Evolutionary conservation across 2,113 vertebrate species (phyloP).

Genomic region (Cavia aperea): DNA sequence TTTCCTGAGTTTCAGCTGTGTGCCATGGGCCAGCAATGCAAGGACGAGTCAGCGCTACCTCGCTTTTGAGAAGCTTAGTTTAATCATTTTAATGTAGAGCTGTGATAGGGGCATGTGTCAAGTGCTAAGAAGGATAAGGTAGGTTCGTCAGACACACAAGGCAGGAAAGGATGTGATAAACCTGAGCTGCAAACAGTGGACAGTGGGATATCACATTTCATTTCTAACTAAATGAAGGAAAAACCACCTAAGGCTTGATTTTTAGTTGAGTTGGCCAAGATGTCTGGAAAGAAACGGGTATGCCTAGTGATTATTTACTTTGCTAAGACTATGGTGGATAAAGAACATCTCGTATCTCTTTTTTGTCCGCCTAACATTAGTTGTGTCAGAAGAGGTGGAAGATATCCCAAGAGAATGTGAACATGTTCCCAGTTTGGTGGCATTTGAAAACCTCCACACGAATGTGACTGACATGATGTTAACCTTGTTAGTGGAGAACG

Average conservation of each 20-base stretch:
- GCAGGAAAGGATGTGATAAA: slow-evolving; percentile 12
- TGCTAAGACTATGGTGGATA: neutral
- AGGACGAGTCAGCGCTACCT: neutral
- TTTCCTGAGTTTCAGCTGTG: neutral
- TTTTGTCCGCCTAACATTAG: slow-evolving; percentile 55
- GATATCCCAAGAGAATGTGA: neutral
- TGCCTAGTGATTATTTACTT: neutral
- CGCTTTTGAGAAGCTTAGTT: slow-evolving; percentile 29
- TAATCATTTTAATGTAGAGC: neutral
- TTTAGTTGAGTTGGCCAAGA: slow-evolving; percentile 29
- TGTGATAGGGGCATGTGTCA: neutral
- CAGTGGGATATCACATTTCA: neutral
- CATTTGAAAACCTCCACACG: slow-evolving; percentile 78
- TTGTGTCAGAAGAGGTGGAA: slow-evolving; percentile 59
- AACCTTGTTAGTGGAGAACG: slow-evolving; percentile 81
- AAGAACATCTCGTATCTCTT: slow-evolving; percentile 8
- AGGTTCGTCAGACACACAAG: neutral
- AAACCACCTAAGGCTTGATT: neutral
- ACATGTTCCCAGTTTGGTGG: slow-evolving; percentile 55
- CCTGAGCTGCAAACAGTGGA: neutral
- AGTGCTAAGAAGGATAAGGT: neutral
- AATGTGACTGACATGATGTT: slow-evolving; percentile 61
- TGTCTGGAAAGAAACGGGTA: neutral
- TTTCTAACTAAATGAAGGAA: slow-evolving; percentile 45
- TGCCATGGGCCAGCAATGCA: neutral